Evolutionary conservation across 2,797 vertebrate genomes (phyloP), one percentile per base, ranked within the genome.

Genomic region (Tarsius wallacei): DNA sequence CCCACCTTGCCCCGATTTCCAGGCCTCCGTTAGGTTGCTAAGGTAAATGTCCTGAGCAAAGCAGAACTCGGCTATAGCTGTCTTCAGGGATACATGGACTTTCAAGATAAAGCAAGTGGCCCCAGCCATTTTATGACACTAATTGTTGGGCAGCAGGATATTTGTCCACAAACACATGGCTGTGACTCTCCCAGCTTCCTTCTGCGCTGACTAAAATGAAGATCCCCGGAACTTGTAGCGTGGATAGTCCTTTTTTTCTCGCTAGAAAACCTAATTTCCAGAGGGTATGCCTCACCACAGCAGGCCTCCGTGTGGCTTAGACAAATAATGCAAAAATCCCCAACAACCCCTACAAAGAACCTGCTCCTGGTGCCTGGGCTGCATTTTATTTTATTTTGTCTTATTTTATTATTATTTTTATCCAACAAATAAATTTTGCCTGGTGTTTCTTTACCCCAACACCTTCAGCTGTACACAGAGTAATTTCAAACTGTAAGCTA

Each of bases 401-500:
- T 94, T 53, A 22, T 68, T 95, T 96, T 53, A 24, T 77, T 90
- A 87, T 98, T 88, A 59, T 98, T 76, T 98, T 97, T 95, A 98
- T 97, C 97, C 95, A 22, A 85, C 96, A 97, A 97, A 93, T 97
- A 98, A 97, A 97, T 98, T 98, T 87, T 70, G 87, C 76, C 0
- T 84, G 21, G 26, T 49, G 64, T 95, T 97, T 64, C 13, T 22
- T 21, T 7, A 8, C 74, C 49, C 87, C 63, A 51, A 66, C 87
- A 93, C 88, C 91, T 98, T 96, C n/a, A 33, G 78, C 93, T 97
- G 94, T 96, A 87, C 96, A 97, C 96, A 95, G 96, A 98, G 98
- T 97, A 96, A 98, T 98, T 98, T 98, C 97, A 92, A 99, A 98
- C 98, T 97, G 97, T 98, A 98, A 98, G 98, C 98, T 93, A 98